These are phyloP conservation scores for Xiphias gladius DNA, from an alignment of 2,113 vertebrate species.

Conservation along the genomic window DNA sequence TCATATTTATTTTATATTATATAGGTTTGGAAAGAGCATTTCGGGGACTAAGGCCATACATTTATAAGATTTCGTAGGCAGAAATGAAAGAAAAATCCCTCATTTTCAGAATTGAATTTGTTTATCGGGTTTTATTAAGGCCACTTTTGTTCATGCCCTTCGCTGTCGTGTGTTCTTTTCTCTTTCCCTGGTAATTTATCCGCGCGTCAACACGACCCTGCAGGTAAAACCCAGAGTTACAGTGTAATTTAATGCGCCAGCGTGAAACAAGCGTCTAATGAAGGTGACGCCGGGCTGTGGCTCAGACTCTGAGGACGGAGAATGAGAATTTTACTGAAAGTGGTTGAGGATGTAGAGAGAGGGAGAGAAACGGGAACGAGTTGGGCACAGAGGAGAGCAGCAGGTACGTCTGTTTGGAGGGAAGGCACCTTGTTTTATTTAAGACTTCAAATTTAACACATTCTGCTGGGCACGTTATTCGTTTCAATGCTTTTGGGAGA, in stretches of 20 bases:
- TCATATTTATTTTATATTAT: no score
- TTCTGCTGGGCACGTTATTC: background rate
- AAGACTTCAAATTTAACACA: background rate
- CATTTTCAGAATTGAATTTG: background rate
- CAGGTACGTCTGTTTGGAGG: conserved; percentile 68
- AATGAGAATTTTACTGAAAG: conserved; percentile 26
- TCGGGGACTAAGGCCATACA: background rate
- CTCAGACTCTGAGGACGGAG: conserved; percentile 46
- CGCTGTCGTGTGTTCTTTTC: background rate
- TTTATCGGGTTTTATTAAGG: background rate
- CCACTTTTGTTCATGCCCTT: background rate
- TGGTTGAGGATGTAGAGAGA: conserved; percentile 33
- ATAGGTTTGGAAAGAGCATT: background rate
- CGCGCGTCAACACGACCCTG: conserved; percentile 21
- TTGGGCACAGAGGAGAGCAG: conserved; percentile 40
- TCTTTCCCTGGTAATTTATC: background rate
- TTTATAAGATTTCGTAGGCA: background rate
- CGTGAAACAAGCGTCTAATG: conserved; percentile 62
- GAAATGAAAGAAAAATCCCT: background rate
- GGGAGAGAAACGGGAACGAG: conserved; percentile 25
- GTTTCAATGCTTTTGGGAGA: conserved; percentile 20
- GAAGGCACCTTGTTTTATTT: conserved; percentile 47
- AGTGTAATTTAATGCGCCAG: conserved; percentile 56
- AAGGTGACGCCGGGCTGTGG: conserved; percentile 61
- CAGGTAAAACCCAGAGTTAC: conserved; percentile 43